Conservation (phyloP, 2,113 vertebrate genomes). For the Poeciliopsis prolifica region DNA sequence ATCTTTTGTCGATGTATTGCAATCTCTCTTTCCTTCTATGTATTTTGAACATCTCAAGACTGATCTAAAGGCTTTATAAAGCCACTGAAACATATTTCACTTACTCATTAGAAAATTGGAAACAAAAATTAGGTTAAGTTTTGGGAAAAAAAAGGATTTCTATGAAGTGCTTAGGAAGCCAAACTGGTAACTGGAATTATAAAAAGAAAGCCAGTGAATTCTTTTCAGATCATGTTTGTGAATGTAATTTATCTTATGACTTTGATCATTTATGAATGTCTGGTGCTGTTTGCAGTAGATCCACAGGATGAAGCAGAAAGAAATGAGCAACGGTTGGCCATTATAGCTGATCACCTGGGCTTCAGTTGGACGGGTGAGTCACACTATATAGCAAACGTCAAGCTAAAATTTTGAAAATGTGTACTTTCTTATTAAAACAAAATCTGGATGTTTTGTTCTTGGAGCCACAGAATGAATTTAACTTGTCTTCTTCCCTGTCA, state of each 20-base stretch:
- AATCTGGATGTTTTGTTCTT: neutral
- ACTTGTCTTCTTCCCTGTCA: conserved; percentile 37
- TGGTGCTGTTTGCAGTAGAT: conserved; percentile 87
- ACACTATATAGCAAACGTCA: neutral
- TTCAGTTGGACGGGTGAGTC: conserved; percentile 96
- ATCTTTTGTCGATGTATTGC: conserved; percentile 81
- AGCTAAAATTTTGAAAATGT: neutral
- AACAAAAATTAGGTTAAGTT: neutral
- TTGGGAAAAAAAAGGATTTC: neutral
- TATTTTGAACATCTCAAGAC: conserved; percentile 91
- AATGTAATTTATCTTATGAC: conserved; percentile 34
- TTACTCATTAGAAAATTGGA: neutral
- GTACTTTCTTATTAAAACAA: neutral
- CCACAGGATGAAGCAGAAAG: conserved; percentile 88
- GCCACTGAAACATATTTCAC: conserved; percentile 7
- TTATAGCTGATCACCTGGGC: conserved; percentile 95
- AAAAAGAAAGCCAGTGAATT: conserved; percentile 74
- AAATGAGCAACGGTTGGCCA: conserved; percentile 89
- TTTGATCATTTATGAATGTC: conserved; percentile 56
- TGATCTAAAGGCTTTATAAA: conserved; percentile 76
- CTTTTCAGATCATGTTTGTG: conserved; percentile 4
- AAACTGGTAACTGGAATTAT: conserved; percentile 5
- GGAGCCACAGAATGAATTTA: neutral
- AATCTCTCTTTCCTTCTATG: conserved; percentile 73
- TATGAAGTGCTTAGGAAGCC: neutral